A percentile compares a stretch with the other conserved stretches of the same genome.
Conservation (phyloP, 2,888 invertebrate species). For the Pteria penguin region DNA sequence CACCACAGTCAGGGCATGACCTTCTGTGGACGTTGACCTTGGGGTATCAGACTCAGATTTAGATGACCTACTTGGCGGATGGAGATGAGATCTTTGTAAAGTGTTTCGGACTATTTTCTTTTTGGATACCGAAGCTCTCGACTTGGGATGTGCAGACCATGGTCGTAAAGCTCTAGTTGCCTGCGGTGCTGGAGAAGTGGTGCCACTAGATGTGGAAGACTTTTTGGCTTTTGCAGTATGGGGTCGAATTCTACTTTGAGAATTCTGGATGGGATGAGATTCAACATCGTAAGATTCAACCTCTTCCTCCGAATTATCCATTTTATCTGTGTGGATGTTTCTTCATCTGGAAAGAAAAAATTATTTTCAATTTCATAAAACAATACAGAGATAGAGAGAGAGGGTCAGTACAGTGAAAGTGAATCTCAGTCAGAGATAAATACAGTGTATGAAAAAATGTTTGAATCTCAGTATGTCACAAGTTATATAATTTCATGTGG, state of each 20-base stretch:
- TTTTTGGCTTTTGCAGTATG: slow-evolving; percentile 42
- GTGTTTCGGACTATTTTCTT: slow-evolving; percentile 43
- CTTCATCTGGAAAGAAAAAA: no score
- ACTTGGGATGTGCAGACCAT: slow-evolving; percentile 48
- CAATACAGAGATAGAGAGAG: no score
- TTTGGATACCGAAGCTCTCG: slow-evolving; percentile 34
- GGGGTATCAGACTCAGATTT: slow-evolving; percentile 7
- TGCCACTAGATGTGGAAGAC: not conserved
- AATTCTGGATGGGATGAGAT: not conserved
- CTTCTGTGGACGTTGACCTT: not conserved
- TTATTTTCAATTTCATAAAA: no score
- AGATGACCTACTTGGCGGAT: slow-evolving; percentile 29
- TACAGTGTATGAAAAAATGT: no score
- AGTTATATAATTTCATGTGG: no score
- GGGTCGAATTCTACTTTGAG: slow-evolving; percentile 29
- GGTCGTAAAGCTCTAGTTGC: slow-evolving; percentile 36
- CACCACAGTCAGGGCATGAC: slow-evolving; percentile 24
- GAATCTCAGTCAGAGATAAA: no score
- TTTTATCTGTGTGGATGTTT: no score
- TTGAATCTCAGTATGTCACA: no score
- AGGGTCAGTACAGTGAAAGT: no score
- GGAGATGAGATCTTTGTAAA: slow-evolving; percentile 44
- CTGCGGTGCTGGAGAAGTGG: slow-evolving; percentile 15
- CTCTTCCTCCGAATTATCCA: slow-evolving; percentile 14
- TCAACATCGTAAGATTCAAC: not conserved